Evolutionary conservation across 2,888 invertebrate species (phyloP).

Genomic region (Noctua comes): DNA sequence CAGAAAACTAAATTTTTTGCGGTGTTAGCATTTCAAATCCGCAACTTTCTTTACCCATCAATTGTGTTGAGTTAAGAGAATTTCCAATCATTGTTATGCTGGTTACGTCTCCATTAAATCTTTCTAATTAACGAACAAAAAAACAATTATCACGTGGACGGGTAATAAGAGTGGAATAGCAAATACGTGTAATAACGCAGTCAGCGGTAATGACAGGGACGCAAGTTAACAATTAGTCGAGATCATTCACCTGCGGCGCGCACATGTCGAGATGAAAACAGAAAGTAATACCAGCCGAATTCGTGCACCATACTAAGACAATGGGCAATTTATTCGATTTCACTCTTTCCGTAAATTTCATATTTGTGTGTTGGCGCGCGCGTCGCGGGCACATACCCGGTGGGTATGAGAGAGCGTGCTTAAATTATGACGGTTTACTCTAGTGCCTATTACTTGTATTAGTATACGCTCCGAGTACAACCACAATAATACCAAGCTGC

Average conservation of each 20-base stretch:
- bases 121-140: conserved; percentile 59
- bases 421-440: conserved; percentile 62
- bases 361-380: conserved; percentile 77
- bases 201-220: conserved; percentile 65
- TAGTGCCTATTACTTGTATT: conserved; percentile 46
- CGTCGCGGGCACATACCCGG: conserved; percentile 55
- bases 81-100: conserved; percentile 62
- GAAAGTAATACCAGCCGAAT: conserved; percentile 87
- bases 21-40: conserved; percentile 34
- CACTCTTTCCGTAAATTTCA: conserved; percentile 88
- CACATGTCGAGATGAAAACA: conserved; percentile 84
- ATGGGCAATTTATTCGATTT: conserved; percentile 89
- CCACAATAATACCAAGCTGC: conserved; percentile 14
- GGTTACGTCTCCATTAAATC: conserved; percentile 61
- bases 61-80: conserved; percentile 52
- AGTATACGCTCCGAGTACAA: conserved; percentile 30
- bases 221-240: conserved; percentile 68
- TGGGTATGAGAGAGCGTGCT: conserved; percentile 67
- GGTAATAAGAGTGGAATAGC: conserved; percentile 55
- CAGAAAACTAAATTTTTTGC: conserved; percentile 29
- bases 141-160: conserved; percentile 53
- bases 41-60: conserved; percentile 57
- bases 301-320: conserved; percentile 86
- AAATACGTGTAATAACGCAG: conserved; percentile 63
- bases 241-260: conserved; percentile 77